phyloP scores from a whole-genome alignment of 2,888 invertebrate genomes.

The Luperina testacea region DNA sequence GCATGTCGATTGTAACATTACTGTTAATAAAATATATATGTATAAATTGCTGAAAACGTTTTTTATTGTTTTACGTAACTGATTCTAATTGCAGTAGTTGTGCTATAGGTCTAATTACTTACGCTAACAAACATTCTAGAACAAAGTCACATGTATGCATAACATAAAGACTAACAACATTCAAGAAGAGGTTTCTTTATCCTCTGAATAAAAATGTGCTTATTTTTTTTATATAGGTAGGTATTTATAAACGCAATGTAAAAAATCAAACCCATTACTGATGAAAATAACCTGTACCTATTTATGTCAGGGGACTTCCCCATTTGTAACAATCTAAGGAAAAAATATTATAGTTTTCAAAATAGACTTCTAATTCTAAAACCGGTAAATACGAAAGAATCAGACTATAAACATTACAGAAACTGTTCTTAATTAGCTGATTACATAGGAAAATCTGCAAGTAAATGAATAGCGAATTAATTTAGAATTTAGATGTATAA shows the following conservation, averaged over 20 bases:
- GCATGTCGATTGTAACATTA: slow-evolving; percentile 89
- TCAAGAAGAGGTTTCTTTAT: background rate
- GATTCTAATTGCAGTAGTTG: slow-evolving; percentile 27
- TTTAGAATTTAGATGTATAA: background rate
- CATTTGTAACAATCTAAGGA: slow-evolving; percentile 6
- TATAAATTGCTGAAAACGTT: slow-evolving; percentile 84
- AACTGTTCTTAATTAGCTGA: slow-evolving; percentile 9
- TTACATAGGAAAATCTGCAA: background rate
- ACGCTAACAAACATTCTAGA: slow-evolving; percentile 5
- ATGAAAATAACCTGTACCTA: background rate
- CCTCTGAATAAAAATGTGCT: background rate
- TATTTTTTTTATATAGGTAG: background rate
- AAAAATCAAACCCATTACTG: background rate
- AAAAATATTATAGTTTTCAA: background rate
- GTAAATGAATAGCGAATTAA: background rate
- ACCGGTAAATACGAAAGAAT: background rate
- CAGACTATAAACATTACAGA: background rate
- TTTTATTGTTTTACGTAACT: slow-evolving; percentile 66
- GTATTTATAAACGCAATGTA: background rate
- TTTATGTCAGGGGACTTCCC: slow-evolving; percentile 1
- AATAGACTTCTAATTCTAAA: background rate
- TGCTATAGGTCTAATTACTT: slow-evolving; percentile 25
- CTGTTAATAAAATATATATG: slow-evolving; percentile 90
- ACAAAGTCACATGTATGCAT: slow-evolving; percentile 6
- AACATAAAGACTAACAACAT: background rate